phyloP scores from a whole-genome alignment of 2,113 vertebrate species.

The Oriolus oriolus region DNA sequence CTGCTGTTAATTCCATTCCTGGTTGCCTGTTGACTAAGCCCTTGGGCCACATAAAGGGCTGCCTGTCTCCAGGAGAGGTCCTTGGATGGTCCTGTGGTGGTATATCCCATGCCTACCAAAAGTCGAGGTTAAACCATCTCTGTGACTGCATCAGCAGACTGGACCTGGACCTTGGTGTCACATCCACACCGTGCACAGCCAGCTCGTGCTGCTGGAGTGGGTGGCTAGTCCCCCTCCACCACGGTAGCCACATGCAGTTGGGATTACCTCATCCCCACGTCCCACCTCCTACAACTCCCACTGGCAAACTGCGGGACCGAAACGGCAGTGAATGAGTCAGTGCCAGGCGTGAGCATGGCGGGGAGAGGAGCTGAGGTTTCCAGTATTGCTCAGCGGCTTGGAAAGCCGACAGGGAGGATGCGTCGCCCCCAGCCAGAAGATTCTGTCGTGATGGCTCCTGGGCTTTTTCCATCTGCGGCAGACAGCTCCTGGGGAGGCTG shows the following conservation, averaged over 20 bases:
- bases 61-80: not conserved
- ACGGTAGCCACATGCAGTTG: not conserved
- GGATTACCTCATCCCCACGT: not conserved
- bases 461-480: conserved; percentile 28
- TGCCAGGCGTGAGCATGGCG: fast-evolving
- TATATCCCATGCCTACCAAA: not conserved
- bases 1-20: not conserved
- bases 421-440: not conserved
- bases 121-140: not conserved
- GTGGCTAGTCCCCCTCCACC: not conserved
- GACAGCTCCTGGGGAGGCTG: not conserved
- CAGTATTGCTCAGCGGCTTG: not conserved
- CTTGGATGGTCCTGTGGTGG: not conserved
- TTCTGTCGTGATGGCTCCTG: conserved; percentile 9
- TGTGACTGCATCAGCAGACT: not conserved
- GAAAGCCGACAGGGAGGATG: not conserved
- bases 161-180: not conserved
- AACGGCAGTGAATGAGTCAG: not conserved
- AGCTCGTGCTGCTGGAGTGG: not conserved
- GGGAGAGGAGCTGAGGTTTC: not conserved
- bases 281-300: not conserved
- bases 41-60: not conserved
- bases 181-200: not conserved
- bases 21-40: not conserved
- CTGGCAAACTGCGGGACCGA: not conserved